Evolutionary conservation across 2,888 invertebrate genomes (phyloP), one percentile per base, ranked within the genome.

Genomic region (Melikaiella ostensackeni): DNA sequence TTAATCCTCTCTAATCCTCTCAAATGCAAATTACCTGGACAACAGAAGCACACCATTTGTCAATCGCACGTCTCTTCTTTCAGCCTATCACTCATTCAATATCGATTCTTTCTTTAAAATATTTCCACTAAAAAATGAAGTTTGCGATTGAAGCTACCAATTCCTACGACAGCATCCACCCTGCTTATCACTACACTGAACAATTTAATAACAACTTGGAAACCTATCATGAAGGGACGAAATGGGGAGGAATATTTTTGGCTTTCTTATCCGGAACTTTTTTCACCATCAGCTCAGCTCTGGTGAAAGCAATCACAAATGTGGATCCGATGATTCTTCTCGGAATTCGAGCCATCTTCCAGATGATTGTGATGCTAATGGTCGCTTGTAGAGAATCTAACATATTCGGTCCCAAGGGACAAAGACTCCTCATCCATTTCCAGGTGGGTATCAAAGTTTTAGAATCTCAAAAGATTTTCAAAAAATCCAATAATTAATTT

Each of bases 231-330:
- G 89, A 90, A 35, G 86, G 89, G 21, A 91, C 91, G 7, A 88
- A 86, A n/a, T 91, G 91, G 91, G 86, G 83, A 64, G 92, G 92
- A 2, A 87, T 92, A 50, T 85, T 92, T 55, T 84, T 92, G 61
- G 92, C 92, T 0, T 92, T 92, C 80, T 61, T 92, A 9, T 92
- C 92, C 3, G 92, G 92, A 19, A 91, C 92, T n/a, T 92, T 92
- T 83, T 92, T 92, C 82, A 92, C 92, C 1, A 84, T 92, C 19
- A 92, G 92, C 80, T 91, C 92, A 1, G 90, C 92, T 13, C 88
- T 92, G 50, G 92, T 92, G 3, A 92, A 92, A 84, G 91, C 90
- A 16, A 82, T 92, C 0, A 88, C 86, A 73, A 90, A 90, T 81
- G 90, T 92, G 5, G 91, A 92, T 80, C 92, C 92, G 3, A 92